Conservation (phyloP, 2,888 invertebrate genomes). For the Hyles lineata region DNA sequence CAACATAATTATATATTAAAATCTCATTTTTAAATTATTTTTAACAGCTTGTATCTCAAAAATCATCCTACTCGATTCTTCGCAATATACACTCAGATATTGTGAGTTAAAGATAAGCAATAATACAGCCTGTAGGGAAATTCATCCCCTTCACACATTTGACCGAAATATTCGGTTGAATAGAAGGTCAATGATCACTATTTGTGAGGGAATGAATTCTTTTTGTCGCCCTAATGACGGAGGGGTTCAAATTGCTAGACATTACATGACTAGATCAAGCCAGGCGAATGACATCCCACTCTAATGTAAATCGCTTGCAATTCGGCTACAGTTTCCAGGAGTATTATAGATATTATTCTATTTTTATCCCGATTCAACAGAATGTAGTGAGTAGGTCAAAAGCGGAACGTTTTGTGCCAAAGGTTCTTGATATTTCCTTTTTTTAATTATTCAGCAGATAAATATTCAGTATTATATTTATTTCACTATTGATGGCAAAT, state of each 20-base stretch:
- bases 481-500: no score
- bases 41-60: no score
- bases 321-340: neutral
- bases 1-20: no score
- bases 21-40: no score
- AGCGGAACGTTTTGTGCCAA: no score
- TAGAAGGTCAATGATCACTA: conserved; percentile 7
- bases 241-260: conserved; percentile 13
- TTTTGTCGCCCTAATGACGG: conserved; percentile 11
- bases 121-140: neutral
- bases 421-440: no score
- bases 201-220: conserved; percentile 18
- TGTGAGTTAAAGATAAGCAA: no score
- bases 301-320: conserved; percentile 22
- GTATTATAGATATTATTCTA: neutral
- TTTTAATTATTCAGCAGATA: no score
- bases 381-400: no score
- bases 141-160: neutral
- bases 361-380: neutral
- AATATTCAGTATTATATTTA: no score
- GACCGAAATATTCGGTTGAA: neutral
- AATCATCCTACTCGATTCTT: no score
- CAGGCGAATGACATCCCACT: conserved; percentile 17
- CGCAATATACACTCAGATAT: no score
- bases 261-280: conserved; percentile 19